Evolutionary conservation across 2,888 invertebrate genomes (phyloP).

Genomic region (Tetranychus truncatus): DNA sequence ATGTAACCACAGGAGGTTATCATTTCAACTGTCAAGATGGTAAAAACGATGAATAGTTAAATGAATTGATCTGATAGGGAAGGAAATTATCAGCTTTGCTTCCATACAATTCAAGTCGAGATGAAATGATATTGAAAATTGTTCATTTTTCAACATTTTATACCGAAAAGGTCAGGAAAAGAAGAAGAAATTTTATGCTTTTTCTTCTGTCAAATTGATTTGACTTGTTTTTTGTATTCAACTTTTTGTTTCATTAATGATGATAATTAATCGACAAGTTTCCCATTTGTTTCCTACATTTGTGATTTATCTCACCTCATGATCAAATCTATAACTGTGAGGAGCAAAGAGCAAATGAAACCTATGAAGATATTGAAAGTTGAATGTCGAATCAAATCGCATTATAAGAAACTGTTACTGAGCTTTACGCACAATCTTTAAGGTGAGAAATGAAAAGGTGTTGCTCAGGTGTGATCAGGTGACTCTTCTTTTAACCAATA

Average conservation of each 20-base stretch:
- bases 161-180: no score
- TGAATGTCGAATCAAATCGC: no score
- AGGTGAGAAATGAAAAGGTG: conserved; percentile 7
- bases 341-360: not conserved
- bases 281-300: not conserved
- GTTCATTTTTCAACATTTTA: no score
- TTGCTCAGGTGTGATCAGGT: not conserved
- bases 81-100: not conserved
- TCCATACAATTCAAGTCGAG: no score
- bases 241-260: no score
- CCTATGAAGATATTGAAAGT: not conserved
- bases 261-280: not conserved
- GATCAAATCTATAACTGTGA: not conserved
- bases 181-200: no score
- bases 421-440: conserved; percentile 2
- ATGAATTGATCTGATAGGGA: not conserved
- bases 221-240: no score
- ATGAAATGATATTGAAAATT: no score
- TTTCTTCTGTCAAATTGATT: no score
- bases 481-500: not conserved
- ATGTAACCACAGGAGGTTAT: conserved; percentile 1
- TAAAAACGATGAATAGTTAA: no score
- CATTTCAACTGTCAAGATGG: not conserved
- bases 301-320: not conserved
- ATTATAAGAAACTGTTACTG: not conserved